A percentile compares a stretch with the other conserved stretches of the same genome.
Evolutionary conservation across 2,113 vertebrate genomes (phyloP).

Genomic region (Piprites chloris): DNA sequence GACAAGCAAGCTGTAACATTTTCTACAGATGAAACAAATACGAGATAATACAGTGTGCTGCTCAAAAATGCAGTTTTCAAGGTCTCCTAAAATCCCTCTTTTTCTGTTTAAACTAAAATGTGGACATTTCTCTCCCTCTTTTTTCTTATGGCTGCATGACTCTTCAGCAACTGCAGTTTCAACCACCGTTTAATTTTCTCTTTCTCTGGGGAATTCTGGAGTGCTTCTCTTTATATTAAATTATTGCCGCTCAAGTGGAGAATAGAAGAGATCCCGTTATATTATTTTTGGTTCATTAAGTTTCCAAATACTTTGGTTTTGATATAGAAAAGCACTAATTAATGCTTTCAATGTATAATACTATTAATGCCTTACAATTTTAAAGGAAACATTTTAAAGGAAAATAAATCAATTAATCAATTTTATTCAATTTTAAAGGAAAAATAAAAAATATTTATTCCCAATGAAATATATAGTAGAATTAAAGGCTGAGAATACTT

Average conservation of each 20-base stretch:
- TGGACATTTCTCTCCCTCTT: background rate
- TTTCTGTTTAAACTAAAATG: background rate
- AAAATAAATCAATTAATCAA: no score
- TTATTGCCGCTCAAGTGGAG: slow-evolving; percentile 37
- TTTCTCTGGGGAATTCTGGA: slow-evolving; percentile 28
- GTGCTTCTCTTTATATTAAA: slow-evolving; percentile 26
- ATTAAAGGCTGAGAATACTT: background rate
- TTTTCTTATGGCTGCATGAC: background rate
- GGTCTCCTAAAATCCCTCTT: background rate
- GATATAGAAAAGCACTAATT: slow-evolving; percentile 33
- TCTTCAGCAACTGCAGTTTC: background rate
- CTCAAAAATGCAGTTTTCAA: background rate
- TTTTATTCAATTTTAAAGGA: background rate
- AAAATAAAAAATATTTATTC: background rate
- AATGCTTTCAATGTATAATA: background rate
- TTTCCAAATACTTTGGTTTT: slow-evolving; percentile 28
- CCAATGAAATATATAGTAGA: background rate
- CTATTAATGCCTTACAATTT: background rate
- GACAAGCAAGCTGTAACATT: background rate
- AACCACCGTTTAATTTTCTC: background rate
- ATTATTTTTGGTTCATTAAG: slow-evolving; percentile 7
- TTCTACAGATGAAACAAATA: background rate
- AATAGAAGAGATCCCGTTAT: background rate
- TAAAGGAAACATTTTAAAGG: background rate
- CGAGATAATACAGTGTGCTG: background rate